Conservation (phyloP, 2,797 vertebrate species). For the Salarias fasciatus region DNA sequence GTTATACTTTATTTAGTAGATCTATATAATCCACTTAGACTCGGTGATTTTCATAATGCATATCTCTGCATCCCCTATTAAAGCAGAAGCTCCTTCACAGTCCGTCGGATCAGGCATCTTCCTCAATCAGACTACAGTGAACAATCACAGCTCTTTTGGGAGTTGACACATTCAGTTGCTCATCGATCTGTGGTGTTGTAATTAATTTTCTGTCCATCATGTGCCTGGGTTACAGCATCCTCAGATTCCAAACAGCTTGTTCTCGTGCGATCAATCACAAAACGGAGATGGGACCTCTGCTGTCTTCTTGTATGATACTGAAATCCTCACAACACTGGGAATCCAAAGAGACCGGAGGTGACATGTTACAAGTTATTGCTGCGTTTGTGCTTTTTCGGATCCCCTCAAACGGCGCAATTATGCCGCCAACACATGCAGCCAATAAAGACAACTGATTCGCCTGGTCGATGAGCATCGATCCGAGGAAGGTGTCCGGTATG, state of each 20-base stretch:
- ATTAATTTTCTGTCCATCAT: conserved; percentile 80
- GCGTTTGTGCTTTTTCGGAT: conserved; percentile 26
- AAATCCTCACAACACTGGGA: conserved; percentile 60
- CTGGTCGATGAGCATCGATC: conserved; percentile 73
- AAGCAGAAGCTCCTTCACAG: conserved; percentile 40
- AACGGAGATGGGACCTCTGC: conserved; percentile 49
- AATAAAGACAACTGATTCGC: conserved; percentile 72
- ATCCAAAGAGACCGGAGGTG: conserved; percentile 40
- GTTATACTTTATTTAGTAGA: too few relatives aligned
- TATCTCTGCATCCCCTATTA: conserved; percentile 48
- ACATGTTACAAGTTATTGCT: conserved; percentile 45
- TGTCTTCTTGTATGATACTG: conserved; percentile 55
- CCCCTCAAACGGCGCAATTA: conserved; percentile 65
- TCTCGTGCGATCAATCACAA: conserved; percentile 69
- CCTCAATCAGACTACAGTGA: conserved; percentile 67
- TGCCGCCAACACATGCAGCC: conserved; percentile 43
- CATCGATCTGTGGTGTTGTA: conserved; percentile 81
- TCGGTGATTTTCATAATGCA: conserved; percentile 11
- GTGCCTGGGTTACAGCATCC: conserved; percentile 77
- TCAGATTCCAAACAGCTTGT: conserved; percentile 63
- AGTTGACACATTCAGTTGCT: conserved; percentile 78
- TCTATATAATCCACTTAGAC: not conserved
- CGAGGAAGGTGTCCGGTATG: conserved; percentile 68
- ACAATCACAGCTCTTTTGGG: conserved; percentile 76
- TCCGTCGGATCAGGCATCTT: conserved; percentile 34